Evolutionary conservation across 2,888 invertebrate genomes (phyloP).

Genomic region (Melieria picta): DNA sequence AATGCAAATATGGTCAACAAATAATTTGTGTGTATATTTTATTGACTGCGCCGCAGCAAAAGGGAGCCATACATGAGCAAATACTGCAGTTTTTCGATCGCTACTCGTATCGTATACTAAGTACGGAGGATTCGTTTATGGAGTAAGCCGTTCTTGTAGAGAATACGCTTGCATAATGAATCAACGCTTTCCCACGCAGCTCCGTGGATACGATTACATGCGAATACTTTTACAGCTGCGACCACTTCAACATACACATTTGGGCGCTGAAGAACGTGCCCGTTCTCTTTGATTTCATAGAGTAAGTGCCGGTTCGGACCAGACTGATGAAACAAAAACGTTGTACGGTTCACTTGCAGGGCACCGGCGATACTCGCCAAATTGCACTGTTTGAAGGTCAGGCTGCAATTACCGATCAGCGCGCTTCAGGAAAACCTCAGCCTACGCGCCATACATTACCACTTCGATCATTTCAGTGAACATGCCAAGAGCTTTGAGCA

Average conservation of each 20-base stretch:
- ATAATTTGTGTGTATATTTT: not conserved
- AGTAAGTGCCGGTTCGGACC: conserved; percentile 5
- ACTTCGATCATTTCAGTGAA: conserved; percentile 55
- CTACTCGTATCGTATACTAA: conserved; percentile 54
- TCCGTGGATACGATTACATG: conserved; percentile 46
- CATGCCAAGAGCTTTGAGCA: conserved; percentile 49
- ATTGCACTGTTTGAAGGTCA: conserved; percentile 39
- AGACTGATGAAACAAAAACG: not conserved
- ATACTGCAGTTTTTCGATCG: conserved; percentile 51
- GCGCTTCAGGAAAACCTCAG: conserved; percentile 54
- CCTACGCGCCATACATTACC: conserved; percentile 53
- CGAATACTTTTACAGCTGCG: conserved; percentile 48
- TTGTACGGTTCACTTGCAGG: conserved; percentile 39
- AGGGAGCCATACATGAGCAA: conserved; percentile 44
- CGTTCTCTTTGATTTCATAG: conserved; percentile 46
- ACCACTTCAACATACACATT: conserved; percentile 53
- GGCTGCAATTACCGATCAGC: conserved; percentile 51
- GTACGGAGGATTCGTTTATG: conserved; percentile 55
- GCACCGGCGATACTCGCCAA: conserved; percentile 48
- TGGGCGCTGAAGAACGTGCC: conserved; percentile 59
- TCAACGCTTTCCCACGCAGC: conserved; percentile 38
- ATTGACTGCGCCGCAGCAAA: conserved; percentile 38
- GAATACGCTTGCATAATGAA: not conserved
- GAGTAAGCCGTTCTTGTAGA: conserved; percentile 47
- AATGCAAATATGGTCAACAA: not conserved